Base-by-base conservation (phyloP, 1,140 invertebrate species). In the Idris sp. region DNA sequence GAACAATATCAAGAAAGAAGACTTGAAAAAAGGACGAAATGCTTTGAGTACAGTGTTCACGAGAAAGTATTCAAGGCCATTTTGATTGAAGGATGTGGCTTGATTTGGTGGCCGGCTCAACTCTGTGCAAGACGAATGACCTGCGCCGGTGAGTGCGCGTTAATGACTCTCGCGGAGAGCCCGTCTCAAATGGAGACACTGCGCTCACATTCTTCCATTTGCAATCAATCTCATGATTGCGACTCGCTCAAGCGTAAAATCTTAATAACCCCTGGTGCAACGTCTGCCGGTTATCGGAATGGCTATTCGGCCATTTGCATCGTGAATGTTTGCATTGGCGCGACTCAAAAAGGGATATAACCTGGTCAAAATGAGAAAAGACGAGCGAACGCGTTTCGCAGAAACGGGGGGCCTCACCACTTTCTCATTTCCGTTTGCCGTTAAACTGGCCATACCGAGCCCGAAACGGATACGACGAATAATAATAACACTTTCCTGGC, bases 371-470 rank as follows among this genome's bases (percentile, higher is more conserved):
- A 67, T 13, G 44, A 44, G 51, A 48, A 51, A 48, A 33, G 33
- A 33, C 26, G 9, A 16, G 33, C 38, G 5, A 8, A 11, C 18
- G 33, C 10, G 26, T 43, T 71, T 74, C 67, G 65, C 28, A 48
- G 61, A 76, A 62, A 18, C 49, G 41, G 26, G 19, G 43, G 49
- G 62, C 36, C 46, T 36, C 36, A 54, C 61, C 58, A 68, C 49
- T 62, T 76, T 59, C 64, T 74, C 73, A 77, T 79, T 76, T 79
- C 78, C 73, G 78, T 76, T 79, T 74, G 76, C 62, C 75, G 73
- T 77, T 77, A 79, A 79, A 54, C 18, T 35, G 8, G 13, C 33
- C 44, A 28, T 28, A 58, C 38, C 44, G 51, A 56, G 67, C 46
- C 48, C 64, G 30, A 18, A 53, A 62, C 58, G 51, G 43, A 64